Evolutionary conservation across 1,140 invertebrate genomes (phyloP).

Genomic region (Pogonognathellus flavescens): DNA sequence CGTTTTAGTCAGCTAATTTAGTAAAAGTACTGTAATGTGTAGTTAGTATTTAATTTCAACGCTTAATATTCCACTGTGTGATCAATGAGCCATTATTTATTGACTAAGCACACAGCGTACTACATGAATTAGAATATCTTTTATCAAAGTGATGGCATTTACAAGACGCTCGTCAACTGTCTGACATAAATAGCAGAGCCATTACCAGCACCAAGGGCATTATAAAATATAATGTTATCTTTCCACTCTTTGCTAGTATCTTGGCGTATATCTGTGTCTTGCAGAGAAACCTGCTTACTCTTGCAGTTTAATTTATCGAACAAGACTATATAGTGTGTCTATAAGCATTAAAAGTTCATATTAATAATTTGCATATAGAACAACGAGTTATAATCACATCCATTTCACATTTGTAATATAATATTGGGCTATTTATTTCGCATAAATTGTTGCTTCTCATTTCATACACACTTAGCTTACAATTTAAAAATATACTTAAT

Average conservation of each 20-base stretch:
- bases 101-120: neutral
- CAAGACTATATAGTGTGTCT: neutral
- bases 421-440: too few species aligned
- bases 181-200: neutral
- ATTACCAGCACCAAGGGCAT: constrained; percentile 3
- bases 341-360: too few species aligned
- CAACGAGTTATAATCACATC: too few species aligned
- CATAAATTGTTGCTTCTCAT: too few species aligned
- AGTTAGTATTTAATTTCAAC: too few species aligned
- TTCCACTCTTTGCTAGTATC: neutral
- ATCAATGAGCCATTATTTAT: too few species aligned
- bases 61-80: too few species aligned
- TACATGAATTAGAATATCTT: neutral
- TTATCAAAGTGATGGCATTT: neutral
- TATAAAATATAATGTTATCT: constrained; percentile 23
- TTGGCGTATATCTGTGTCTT: neutral
- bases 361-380: too few species aligned
- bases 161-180: neutral
- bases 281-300: neutral
- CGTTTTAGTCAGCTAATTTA: neutral
- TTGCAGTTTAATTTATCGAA: neutral
- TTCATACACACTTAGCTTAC: too few species aligned
- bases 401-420: too few species aligned
- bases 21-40: too few species aligned
- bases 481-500: too few species aligned